Conservation (phyloP, 2,888 invertebrate genomes). For the Aleiodes alternator region DNA sequence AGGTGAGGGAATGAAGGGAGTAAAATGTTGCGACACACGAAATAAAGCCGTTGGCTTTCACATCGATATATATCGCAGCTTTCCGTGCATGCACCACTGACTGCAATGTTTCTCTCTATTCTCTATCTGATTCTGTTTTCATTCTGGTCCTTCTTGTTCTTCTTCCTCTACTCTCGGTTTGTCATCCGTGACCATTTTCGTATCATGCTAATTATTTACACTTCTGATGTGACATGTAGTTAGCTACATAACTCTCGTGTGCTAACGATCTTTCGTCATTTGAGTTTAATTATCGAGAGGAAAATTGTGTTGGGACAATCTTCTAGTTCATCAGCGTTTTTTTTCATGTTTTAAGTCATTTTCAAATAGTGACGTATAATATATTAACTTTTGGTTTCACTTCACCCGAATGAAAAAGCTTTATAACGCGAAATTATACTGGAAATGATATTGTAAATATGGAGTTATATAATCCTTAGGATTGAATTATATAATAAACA, state of each 20-base stretch:
- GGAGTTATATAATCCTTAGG: too few species aligned
- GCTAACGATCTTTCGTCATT: constrained; percentile 39
- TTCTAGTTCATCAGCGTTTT: not conserved
- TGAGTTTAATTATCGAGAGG: constrained; percentile 1
- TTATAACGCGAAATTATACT: too few species aligned
- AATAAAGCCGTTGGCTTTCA: constrained; percentile 66
- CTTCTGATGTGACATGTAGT: not conserved
- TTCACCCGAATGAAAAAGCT: too few species aligned
- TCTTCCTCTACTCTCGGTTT: constrained; percentile 36
- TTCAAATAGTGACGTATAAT: too few species aligned
- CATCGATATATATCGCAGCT: constrained; percentile 64
- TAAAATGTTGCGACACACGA: constrained; percentile 66
- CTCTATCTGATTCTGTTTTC: constrained; percentile 34
- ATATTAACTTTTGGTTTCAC: too few species aligned
- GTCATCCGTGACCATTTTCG: constrained; percentile 60
- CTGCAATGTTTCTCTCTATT: constrained; percentile 16
- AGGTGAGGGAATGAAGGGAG: constrained; percentile 40
- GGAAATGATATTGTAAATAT: too few species aligned
- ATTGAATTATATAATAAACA: too few species aligned
- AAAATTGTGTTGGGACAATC: not conserved
- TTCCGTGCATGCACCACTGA: constrained; percentile 42
- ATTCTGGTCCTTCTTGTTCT: constrained; percentile 18
- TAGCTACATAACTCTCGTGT: not conserved
- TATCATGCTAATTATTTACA: constrained; percentile 59
- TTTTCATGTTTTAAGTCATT: too few species aligned